phyloP scores from a whole-genome alignment of 1,140 invertebrate species.

The Drosophila santomea region DNA sequence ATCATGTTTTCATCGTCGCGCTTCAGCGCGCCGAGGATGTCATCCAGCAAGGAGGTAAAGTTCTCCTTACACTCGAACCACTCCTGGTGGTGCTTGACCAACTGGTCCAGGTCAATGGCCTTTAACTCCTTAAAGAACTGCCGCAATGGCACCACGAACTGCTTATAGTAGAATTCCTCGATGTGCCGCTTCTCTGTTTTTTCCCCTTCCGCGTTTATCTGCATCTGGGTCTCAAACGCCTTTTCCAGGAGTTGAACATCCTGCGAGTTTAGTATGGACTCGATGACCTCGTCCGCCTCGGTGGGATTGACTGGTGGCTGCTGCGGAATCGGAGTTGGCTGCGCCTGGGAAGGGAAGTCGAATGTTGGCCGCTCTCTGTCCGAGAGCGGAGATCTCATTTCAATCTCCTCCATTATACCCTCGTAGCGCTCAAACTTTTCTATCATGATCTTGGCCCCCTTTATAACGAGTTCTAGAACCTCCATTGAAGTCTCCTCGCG shows the following conservation, averaged over 20 bases:
- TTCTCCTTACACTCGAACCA: slow-evolving; percentile 87
- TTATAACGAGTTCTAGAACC: slow-evolving; percentile 87
- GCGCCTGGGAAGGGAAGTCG: slow-evolving; percentile 3
- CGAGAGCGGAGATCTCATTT: slow-evolving; percentile 32
- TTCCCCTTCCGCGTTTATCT: slow-evolving; percentile 43
- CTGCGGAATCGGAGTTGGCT: slow-evolving; percentile 1
- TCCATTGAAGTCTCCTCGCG: slow-evolving; percentile 90
- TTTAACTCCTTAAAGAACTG: slow-evolving; percentile 86
- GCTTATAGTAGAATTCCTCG: slow-evolving; percentile 82
- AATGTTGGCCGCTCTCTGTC: slow-evolving; percentile 6
- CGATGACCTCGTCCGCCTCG: slow-evolving; percentile 84
- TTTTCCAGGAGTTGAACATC: slow-evolving; percentile 87
- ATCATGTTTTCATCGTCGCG: slow-evolving; percentile 85
- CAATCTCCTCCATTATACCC: slow-evolving; percentile 56
- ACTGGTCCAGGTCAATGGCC: slow-evolving; percentile 86
- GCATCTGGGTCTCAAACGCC: slow-evolving; percentile 85
- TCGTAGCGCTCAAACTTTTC: slow-evolving; percentile 84
- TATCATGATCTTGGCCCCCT: slow-evolving; percentile 86
- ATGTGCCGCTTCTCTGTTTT: slow-evolving; percentile 55
- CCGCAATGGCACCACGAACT: slow-evolving; percentile 85
- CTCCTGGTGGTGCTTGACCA: slow-evolving; percentile 86
- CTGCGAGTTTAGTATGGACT: slow-evolving; percentile 86
- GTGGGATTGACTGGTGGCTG: slow-evolving; percentile 23
- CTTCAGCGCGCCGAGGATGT: slow-evolving; percentile 87
- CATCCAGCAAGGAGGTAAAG: slow-evolving; percentile 88